Conservation (phyloP, 2,797 vertebrate genomes). For the Rhynchonycteris naso region DNA sequence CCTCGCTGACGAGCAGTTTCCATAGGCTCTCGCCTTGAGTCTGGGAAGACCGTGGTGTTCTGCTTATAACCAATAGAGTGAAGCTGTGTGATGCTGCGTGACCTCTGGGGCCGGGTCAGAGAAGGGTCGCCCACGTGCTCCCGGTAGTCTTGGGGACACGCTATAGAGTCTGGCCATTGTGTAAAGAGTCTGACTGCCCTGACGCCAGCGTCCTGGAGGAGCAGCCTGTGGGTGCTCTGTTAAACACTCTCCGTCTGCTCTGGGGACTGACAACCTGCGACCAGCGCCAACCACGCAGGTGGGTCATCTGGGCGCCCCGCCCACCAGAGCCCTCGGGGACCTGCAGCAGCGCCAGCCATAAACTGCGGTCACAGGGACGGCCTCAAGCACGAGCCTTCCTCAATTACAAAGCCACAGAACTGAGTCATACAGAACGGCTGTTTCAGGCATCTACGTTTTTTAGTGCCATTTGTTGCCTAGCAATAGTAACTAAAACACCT, state of each 20-base stretch:
- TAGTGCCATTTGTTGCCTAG: background rate
- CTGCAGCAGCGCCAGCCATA: background rate
- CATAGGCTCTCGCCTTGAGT: background rate
- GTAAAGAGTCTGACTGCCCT: background rate
- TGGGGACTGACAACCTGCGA: rapidly evolving
- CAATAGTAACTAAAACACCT: background rate
- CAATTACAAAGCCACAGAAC: background rate
- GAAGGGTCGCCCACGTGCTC: rapidly evolving
- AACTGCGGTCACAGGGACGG: no score
- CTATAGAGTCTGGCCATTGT: no score
- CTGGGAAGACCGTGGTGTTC: background rate
- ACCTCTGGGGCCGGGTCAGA: background rate
- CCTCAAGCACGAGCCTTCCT: background rate
- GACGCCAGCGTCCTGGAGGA: background rate
- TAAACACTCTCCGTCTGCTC: rapidly evolving
- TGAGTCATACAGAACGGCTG: background rate
- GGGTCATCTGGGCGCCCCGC: rapidly evolving
- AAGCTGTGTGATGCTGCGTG: background rate
- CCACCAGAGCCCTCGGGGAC: background rate
- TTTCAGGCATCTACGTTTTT: background rate
- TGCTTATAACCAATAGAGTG: background rate
- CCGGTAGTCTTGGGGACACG: background rate
- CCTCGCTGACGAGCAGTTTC: background rate
- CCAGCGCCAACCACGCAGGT: rapidly evolving
- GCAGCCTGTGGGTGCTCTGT: background rate